These are phyloP conservation scores for Neomorphus geoffroyi DNA, from an alignment of 2,797 vertebrate species.

Conservation along the genomic window DNA sequence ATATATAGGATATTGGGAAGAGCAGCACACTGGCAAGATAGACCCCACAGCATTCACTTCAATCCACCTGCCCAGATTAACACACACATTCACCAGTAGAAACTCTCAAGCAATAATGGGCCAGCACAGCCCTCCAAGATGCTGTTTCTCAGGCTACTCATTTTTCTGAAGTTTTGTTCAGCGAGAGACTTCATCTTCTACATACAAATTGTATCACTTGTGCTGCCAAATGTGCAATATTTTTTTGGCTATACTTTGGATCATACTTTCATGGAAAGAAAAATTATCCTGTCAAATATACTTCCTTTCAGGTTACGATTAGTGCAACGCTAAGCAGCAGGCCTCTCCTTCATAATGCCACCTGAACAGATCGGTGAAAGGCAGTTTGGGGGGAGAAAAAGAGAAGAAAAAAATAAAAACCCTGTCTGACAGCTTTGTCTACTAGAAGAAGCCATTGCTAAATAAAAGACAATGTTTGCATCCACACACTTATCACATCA, in stretches of 20 bases:
- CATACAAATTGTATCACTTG: not conserved
- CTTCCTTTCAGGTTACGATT: not conserved
- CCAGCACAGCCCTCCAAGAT: not conserved
- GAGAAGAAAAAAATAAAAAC: not conserved
- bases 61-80: not conserved
- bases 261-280: not conserved
- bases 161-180: not conserved
- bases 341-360: not conserved
- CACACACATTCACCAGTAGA: fast-evolving
- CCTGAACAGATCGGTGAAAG: not conserved
- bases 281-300: not conserved
- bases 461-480: not conserved
- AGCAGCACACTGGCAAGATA: not conserved
- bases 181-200: not conserved
- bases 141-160: not conserved
- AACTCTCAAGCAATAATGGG: not conserved
- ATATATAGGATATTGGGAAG: not conserved
- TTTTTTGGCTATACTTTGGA: not conserved
- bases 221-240: not conserved
- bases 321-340: not conserved
- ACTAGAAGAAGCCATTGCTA: not conserved
- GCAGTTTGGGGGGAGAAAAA: not conserved
- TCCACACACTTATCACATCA: not conserved
- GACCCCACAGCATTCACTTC: not conserved
- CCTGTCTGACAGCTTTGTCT: not conserved